A percentile compares a stretch with the other conserved stretches of the same genome.
Conservation (phyloP, 2,797 vertebrate genomes). For the Podarcis lilfordi region DNA sequence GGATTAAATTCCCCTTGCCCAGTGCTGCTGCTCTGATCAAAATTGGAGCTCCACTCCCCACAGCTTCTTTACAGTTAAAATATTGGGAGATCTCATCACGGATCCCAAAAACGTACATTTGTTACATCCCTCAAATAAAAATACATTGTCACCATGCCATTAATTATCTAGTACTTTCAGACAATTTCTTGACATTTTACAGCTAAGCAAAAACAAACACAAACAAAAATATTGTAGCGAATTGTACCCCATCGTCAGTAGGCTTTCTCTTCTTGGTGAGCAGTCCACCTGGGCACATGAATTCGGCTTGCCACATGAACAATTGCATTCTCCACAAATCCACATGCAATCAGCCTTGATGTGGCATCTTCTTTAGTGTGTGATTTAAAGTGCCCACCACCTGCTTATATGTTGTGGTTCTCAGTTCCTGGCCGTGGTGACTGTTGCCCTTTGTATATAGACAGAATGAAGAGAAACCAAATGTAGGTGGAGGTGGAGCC, state of each 20-base stretch:
- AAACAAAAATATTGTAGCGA: not conserved
- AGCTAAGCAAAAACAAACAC: not conserved
- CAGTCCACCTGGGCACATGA: not conserved
- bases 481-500: too few relatives aligned
- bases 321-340: not conserved
- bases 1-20: not conserved
- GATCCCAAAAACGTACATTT: not conserved
- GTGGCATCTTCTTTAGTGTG: not conserved
- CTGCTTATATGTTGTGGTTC: not conserved
- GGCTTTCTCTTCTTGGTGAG: not conserved
- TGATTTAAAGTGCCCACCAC: not conserved
- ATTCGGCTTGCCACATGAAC: not conserved
- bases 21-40: not conserved
- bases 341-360: not conserved
- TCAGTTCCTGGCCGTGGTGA: too few relatives aligned
- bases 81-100: not conserved
- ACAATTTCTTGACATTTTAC: constrained; percentile 29
- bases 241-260: not conserved
- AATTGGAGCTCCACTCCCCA: not conserved
- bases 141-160: constrained; percentile 6
- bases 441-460: too few relatives aligned
- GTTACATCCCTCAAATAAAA: not conserved
- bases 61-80: not conserved
- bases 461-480: too few relatives aligned
- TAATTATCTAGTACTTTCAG: constrained; percentile 5